phyloP scores from a whole-genome alignment of 2,888 invertebrate species.

The Alsophila aescularia region DNA sequence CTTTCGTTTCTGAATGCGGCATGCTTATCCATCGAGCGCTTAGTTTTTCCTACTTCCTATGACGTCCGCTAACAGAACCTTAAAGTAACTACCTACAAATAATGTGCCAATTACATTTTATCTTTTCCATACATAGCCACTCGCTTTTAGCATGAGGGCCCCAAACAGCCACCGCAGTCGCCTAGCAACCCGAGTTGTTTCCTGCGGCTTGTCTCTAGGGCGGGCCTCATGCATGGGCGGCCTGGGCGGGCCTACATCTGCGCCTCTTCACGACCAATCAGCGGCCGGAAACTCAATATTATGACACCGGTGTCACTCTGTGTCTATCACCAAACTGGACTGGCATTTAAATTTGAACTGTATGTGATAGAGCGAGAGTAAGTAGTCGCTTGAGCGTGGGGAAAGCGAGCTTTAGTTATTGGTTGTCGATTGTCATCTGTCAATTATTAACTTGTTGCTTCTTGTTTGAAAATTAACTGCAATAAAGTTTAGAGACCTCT shows the following conservation, averaged over 20 bases:
- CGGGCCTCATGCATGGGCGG: slow-evolving; percentile 48
- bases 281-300: slow-evolving; percentile 68
- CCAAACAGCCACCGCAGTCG: slow-evolving; percentile 38
- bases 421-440: slow-evolving; percentile 43
- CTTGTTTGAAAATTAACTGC: not conserved
- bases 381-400: slow-evolving; percentile 30
- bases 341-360: slow-evolving; percentile 32
- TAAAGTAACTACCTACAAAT: too few relatives aligned
- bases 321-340: slow-evolving; percentile 53
- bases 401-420: slow-evolving; percentile 58
- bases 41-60: too few relatives aligned
- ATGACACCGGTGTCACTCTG: slow-evolving; percentile 74
- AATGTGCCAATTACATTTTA: too few relatives aligned
- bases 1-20: too few relatives aligned
- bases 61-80: too few relatives aligned
- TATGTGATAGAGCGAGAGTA: slow-evolving; percentile 22
- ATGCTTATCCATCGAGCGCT: too few relatives aligned
- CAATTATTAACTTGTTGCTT: slow-evolving; percentile 18
- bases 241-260: slow-evolving; percentile 41
- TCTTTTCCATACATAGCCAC: too few relatives aligned
- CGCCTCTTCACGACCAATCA: slow-evolving; percentile 59
- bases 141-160: too few relatives aligned
- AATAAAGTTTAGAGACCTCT: too few relatives aligned
- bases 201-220: slow-evolving; percentile 44
- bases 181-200: slow-evolving; percentile 54